Evolutionary conservation across 2,113 vertebrate genomes (phyloP).

Genomic region (Okapia johnstoni): DNA sequence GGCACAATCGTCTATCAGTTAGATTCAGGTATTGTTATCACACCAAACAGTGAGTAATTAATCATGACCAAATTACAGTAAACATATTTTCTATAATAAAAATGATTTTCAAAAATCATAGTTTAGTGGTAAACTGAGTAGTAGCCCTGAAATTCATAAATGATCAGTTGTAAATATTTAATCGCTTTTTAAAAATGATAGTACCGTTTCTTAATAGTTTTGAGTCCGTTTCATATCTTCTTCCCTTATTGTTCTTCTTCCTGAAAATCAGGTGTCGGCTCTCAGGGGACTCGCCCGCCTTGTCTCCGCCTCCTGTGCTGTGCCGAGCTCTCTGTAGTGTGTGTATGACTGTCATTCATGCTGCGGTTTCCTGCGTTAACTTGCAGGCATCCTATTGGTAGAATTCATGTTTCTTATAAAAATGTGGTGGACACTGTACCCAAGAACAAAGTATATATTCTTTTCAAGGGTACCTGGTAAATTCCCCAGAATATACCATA

Average conservation of each 20-base stretch:
- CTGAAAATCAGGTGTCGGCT: background rate
- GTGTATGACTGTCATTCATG: background rate
- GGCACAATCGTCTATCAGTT: constrained; percentile 85
- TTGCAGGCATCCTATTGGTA: background rate
- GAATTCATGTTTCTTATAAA: background rate
- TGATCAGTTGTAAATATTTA: background rate
- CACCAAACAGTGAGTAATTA: background rate
- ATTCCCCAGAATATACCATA: background rate
- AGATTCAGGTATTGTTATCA: constrained; percentile 81
- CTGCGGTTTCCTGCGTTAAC: background rate
- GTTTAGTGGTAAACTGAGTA: background rate
- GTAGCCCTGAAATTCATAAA: background rate
- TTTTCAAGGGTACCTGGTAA: background rate
- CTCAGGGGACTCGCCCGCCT: background rate
- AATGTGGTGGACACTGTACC: background rate
- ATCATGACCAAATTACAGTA: background rate
- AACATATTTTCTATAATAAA: background rate
- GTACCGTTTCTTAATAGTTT: background rate
- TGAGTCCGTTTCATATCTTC: background rate
- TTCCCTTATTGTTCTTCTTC: background rate
- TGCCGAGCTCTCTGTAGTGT: background rate
- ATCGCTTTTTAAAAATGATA: background rate
- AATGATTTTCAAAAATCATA: background rate
- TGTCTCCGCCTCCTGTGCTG: background rate
- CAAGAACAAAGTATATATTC: background rate